These are phyloP conservation scores for Dasysyrphus tricinctus DNA, from an alignment of 2,888 invertebrate species.

Conservation along the genomic window DNA sequence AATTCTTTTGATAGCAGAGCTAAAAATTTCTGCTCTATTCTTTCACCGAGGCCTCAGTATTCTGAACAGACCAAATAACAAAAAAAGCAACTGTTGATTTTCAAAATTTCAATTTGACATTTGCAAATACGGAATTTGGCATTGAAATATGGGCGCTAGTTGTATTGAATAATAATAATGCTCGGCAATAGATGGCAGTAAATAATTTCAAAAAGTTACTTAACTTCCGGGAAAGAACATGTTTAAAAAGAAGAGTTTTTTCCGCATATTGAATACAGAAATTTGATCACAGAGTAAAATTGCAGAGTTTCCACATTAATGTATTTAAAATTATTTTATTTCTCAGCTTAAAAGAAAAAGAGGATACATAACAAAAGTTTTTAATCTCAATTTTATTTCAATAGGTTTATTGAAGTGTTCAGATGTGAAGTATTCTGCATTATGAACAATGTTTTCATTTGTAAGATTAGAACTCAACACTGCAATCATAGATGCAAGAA, in stretches of 20 bases:
- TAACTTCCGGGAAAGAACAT: neutral
- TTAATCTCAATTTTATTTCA: neutral
- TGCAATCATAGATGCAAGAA: slow-evolving; percentile 40
- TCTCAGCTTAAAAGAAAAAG: too few relatives aligned
- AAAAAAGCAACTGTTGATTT: slow-evolving; percentile 2
- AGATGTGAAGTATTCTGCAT: too few relatives aligned
- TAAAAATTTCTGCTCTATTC: too few relatives aligned
- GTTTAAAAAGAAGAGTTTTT: neutral
- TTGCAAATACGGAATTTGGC: neutral
- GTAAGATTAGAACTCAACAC: neutral
- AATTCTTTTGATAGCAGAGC: too few relatives aligned
- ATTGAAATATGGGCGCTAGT: neutral
- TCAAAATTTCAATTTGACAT: neutral
- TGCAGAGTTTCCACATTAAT: too few relatives aligned
- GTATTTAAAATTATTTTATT: too few relatives aligned
- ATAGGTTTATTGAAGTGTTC: neutral
- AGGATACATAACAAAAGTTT: neutral
- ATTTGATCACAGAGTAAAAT: too few relatives aligned
- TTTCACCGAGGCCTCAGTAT: neutral
- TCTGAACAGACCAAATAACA: neutral
- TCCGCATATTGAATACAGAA: too few relatives aligned
- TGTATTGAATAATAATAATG: neutral
- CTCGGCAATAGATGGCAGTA: neutral
- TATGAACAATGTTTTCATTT: neutral
- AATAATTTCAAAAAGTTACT: neutral